Base-by-base conservation (phyloP, 1,140 invertebrate species). In the Eupristina koningsbergeri region DNA sequence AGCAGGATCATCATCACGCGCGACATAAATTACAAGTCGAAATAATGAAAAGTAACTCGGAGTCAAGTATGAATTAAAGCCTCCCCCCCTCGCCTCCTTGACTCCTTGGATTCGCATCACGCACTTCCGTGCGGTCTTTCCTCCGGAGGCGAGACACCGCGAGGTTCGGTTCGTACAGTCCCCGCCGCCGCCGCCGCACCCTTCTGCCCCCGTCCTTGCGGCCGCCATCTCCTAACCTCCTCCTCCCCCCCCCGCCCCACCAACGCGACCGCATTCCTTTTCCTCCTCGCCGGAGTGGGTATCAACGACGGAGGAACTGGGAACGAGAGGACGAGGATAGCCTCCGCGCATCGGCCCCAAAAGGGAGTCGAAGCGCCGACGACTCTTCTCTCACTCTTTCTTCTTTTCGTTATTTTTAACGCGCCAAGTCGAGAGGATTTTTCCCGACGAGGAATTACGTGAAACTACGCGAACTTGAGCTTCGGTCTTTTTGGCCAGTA, bases 211-310 rank as follows among this genome's bases (percentile, higher is more conserved):
- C 41, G 69, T 50, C n/a, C n/a, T n/a, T n/a, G 47, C 22, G 61
- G 50, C 29, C 69, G 45, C 22, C 29, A 39, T 6, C 67, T 36
- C 45, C 29, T 41, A 17, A 36, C 69, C 50, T 50, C n/a, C 31
- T 39, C 39, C 67, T 39, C 53, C 29, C 34, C 81, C 73, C 80
- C 22, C 50, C 13, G 82, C 80, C 80, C 85, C 85, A 69, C 73
- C 84, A 85, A 86, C 87, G 87, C 89, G 89, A 89, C 89, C 91
- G 89, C 90, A 91, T 91, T 91, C 90, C 90, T 90, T 90, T 87
- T 88, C 88, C 87, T 86, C 87, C 89, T 89, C 89, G 88, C 86
- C 85, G 69, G 79, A 71, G 75, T 36, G n/a, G 34, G 41, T 53
- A n/a, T n/a, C n/a, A n/a, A n/a, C n/a, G n/a, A n/a, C n/a, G 47